Base-by-base conservation (phyloP, 2,113 vertebrate species). In the Melanocharis versteri region DNA sequence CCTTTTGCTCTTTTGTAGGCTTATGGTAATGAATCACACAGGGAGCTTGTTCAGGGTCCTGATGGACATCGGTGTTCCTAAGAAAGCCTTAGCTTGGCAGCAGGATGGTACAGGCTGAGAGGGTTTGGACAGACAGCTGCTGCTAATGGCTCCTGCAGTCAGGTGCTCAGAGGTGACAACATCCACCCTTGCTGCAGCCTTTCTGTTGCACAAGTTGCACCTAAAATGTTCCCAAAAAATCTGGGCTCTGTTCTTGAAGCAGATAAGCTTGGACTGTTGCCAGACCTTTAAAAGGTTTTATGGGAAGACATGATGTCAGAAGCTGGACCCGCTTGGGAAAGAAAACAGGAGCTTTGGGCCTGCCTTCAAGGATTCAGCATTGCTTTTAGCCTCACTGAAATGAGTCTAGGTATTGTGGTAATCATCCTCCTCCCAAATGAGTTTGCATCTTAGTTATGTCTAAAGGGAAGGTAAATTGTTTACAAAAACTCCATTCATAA, bases 1-100 rank as follows among this genome's bases (percentile, higher is more conserved):
- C 27, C 8, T 57, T 80, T 62, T 65, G 22, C 48, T 95, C 13
- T 69, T 92, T 53, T 4, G 6, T 19, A 50, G 23, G 50, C 45
- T 57, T 3, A 0, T 17, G 57, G 51, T 48, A 28, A 7, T 6
- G 3, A 42, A 53, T 13, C 4, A 2, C n/a, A 11, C 11, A 27
- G 28, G 44, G 45, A 65, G 21, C 24, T 80, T 18, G 0, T 56
- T 28, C 24, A 24, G 31, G 26, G 4, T 80, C 37, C 86, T 40
- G 11, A 33, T 37, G 5, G 30, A 40, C 9, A 4, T 48, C 28
- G 66, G 39, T 40, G 54, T 10, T 65, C 54, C 60, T 64, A 35
- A 70, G 81, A 70, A 71, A 89, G n/a, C 33, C 47, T 5, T 21
- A 40, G 16, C 9, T 79, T 68, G 69, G 35, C 68, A 78, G 75